A percentile compares a stretch with the other conserved stretches of the same genome.
Evolutionary conservation across 2,113 vertebrate genomes (phyloP).

Genomic region (Colaptes auratus): DNA sequence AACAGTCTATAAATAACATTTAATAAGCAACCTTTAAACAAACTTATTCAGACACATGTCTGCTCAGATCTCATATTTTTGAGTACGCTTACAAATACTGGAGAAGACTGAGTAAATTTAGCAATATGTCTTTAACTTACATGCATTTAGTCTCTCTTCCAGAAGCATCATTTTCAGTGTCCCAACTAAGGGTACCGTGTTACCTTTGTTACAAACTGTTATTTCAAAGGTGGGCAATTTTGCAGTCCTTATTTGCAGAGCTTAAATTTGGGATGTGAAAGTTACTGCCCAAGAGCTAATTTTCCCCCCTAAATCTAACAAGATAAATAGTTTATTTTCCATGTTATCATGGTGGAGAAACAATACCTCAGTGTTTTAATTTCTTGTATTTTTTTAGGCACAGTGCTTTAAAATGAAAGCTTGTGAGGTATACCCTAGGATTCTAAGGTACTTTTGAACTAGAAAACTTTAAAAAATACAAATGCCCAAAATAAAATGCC

Average conservation of each 20-base stretch:
- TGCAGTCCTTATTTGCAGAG: background rate
- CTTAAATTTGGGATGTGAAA: background rate
- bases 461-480: background rate
- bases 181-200: background rate
- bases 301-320: background rate
- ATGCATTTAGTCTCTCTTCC: background rate
- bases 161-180: background rate
- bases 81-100: background rate
- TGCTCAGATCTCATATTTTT: background rate
- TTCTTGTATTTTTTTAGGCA: background rate
- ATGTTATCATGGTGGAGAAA: background rate
- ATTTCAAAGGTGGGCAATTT: background rate
- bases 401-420: background rate
- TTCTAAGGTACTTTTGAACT: background rate
- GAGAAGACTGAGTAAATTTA: background rate
- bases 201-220: background rate
- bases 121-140: background rate
- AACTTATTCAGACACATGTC: background rate
- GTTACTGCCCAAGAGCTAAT: background rate
- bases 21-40: conserved; percentile 18
- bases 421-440: background rate
- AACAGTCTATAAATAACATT: conserved; percentile 25
- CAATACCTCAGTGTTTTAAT: background rate
- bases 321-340: background rate
- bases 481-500: background rate